These are phyloP conservation scores for Allobates femoralis DNA, from an alignment of 2,797 vertebrate genomes.

Conservation along the genomic window DNA sequence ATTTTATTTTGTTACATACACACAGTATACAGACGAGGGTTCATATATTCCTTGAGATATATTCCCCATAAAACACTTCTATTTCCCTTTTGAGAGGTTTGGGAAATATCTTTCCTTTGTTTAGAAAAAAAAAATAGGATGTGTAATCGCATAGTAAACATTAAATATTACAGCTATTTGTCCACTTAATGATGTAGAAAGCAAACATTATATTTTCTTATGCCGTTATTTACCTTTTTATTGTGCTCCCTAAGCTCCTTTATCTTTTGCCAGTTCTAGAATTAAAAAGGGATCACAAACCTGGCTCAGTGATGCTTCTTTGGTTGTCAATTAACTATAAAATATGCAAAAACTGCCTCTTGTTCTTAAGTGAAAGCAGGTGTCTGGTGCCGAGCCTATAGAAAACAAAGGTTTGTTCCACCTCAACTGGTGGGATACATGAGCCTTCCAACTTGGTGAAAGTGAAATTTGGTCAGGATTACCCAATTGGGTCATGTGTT, in stretches of 20 bases:
- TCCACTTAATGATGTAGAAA: slow-evolving; percentile 8
- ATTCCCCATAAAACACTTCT: not conserved
- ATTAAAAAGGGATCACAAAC: not conserved
- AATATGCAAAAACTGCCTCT: not conserved
- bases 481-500: not conserved
- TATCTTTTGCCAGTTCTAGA: not conserved
- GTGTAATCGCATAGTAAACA: no score
- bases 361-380: not conserved
- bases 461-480: not conserved
- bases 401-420: not conserved
- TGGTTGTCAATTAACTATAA: not conserved
- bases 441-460: not conserved
- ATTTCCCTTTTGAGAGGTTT: not conserved
- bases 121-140: not conserved
- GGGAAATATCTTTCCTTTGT: not conserved
- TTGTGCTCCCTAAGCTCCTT: not conserved
- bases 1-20: no score
- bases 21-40: no score
- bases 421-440: not conserved
- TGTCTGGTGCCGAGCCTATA: not conserved
- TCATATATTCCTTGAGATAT: not conserved
- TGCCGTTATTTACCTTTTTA: not conserved
- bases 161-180: slow-evolving; percentile 10
- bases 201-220: slow-evolving; percentile 7
- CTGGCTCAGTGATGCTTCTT: not conserved